Base-by-base conservation (phyloP, 2,797 vertebrate genomes). In the Salmo trutta region DNA sequence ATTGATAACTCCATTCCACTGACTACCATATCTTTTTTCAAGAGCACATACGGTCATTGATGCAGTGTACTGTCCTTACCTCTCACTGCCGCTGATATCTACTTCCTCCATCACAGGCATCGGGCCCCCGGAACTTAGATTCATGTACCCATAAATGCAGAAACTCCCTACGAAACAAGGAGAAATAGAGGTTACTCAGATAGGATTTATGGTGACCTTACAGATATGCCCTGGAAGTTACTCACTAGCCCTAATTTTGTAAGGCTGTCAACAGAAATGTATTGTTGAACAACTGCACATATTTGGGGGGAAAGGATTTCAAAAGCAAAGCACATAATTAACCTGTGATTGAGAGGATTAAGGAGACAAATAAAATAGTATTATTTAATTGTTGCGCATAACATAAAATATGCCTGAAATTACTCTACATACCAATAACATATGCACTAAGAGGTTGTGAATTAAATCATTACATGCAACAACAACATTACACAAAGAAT, bases 41-140 rank as follows among this genome's bases (percentile, higher is more conserved):
- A 31, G 14, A 31, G 15, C 24, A 27, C 2, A 33, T 33, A 6
- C 15, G 4, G 16, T 29, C 29, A 67, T 67, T 15, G 14, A 29
- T 29, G 15, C 14, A 29, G 29, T 67, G 27, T 67, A 67, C 24
- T 64, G 59, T 67, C 78, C 87, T 81, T 64, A 90, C 89, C 88
- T 88, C 83, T 88, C 83, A 87, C 71, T 88, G 74, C 87, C 84
- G 84, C 71, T 88, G 74, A 79, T 79, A 76, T 87, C 81, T 71
- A 87, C 83, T 86, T 88, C 86, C 74, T 88, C 88, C 89, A 90
- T 89, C 83, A 85, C 86, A 84, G 86, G 86, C 86, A 85, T 84
- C 82, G 82, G 88, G 85, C 85, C 81, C 54, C 71, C 80, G 73
- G 75, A 77, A 86, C 81, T 83, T 72, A 82, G 77, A 85, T 83